Evolutionary conservation across 2,888 invertebrate genomes (phyloP).

Genomic region (Uloborus plumipes): DNA sequence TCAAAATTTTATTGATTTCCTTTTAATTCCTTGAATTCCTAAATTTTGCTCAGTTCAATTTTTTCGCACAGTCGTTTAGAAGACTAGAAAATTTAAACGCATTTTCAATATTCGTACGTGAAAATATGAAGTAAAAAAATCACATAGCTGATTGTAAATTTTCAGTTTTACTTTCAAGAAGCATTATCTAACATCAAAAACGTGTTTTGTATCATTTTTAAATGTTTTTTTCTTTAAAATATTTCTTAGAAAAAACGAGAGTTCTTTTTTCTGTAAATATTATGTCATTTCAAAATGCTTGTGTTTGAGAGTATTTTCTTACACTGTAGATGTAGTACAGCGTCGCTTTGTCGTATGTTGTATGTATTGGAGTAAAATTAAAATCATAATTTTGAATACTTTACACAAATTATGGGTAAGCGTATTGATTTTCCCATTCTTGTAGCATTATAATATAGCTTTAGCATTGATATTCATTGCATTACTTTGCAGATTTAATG

Average conservation of each 20-base stretch:
- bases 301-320: constrained; percentile 63
- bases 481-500: constrained; percentile 4
- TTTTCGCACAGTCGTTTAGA: too few species aligned
- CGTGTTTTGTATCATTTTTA: not conserved
- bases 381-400: constrained; percentile 64
- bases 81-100: too few species aligned
- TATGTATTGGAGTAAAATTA: constrained; percentile 63
- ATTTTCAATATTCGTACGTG: too few species aligned
- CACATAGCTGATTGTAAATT: too few species aligned
- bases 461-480: constrained; percentile 7
- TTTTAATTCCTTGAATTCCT: too few species aligned
- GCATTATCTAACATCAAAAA: constrained; percentile 1
- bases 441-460: constrained; percentile 23
- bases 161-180: not conserved
- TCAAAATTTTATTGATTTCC: too few species aligned
- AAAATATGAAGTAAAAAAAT: too few species aligned
- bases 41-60: too few species aligned
- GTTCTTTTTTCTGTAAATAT: constrained; percentile 59
- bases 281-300: constrained; percentile 58
- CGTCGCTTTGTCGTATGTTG: constrained; percentile 65
- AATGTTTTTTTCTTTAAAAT: constrained; percentile 16
- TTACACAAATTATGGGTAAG: constrained; percentile 62
- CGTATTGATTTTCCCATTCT: constrained; percentile 24
- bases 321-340: constrained; percentile 65
- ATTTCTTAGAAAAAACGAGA: constrained; percentile 31